phyloP scores from a whole-genome alignment of 2,113 vertebrate genomes.

The Myrmecophaga tridactyla region DNA sequence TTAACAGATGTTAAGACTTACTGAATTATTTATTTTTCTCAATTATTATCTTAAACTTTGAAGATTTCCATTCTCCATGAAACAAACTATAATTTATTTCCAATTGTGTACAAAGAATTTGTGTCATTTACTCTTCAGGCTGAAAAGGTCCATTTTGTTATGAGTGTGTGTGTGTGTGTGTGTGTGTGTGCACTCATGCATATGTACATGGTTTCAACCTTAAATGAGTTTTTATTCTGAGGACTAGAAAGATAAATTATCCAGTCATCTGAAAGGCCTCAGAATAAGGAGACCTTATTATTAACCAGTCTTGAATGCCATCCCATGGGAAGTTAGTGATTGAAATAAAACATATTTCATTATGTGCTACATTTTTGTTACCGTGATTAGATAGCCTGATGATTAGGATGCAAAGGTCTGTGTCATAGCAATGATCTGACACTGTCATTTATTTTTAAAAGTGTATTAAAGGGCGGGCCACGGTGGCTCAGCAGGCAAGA shows the following conservation, averaged over 20 bases:
- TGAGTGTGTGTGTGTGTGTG: neutral
- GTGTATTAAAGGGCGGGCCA: neutral
- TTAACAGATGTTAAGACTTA: neutral
- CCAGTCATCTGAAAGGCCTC: neutral
- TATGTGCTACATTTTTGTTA: neutral
- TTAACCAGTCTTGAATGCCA: neutral
- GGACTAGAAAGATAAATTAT: neutral
- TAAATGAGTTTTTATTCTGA: neutral
- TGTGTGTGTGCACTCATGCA: rapidly evolving
- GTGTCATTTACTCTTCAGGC: neutral
- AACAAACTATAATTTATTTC: neutral
- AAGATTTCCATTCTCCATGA: neutral
- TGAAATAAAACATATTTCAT: neutral
- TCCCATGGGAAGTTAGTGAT: neutral
- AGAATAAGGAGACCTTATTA: neutral
- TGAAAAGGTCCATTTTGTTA: neutral
- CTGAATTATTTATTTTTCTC: neutral
- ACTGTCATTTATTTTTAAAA: slow-evolving; percentile 4
- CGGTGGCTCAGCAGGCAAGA: too few species aligned
- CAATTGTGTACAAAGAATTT: neutral
- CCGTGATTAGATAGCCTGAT: neutral
- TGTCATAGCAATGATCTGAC: neutral
- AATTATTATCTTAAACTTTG: neutral
- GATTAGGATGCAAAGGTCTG: neutral
- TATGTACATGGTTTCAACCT: neutral